phyloP scores from a whole-genome alignment of 1,140 invertebrate species.

The Dreissena rostriformis region DNA sequence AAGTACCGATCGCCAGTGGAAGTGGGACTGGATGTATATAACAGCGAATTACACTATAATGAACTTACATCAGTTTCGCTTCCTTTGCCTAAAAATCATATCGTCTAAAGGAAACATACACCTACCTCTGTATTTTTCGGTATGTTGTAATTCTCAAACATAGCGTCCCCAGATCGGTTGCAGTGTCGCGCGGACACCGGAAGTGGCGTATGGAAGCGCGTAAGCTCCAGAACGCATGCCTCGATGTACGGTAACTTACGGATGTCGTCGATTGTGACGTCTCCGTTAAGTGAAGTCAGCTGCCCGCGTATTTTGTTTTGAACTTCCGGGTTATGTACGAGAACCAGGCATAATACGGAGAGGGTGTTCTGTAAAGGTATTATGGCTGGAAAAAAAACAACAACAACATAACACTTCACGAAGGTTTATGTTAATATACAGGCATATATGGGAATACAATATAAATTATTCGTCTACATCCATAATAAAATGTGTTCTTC shows the following conservation, averaged over 20 bases:
- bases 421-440: no score
- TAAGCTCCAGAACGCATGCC: slow-evolving; percentile 52
- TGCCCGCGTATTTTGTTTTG: slow-evolving; percentile 34
- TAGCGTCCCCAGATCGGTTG: slow-evolving; percentile 13
- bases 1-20: no score
- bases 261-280: slow-evolving; percentile 9
- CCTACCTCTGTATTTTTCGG: slow-evolving; percentile 59
- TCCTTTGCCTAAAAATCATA: no score
- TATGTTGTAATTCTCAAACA: slow-evolving; percentile 48
- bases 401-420: no score
- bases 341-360: slow-evolving; percentile 43
- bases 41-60: no score
- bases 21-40: no score
- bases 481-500: no score
- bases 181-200: slow-evolving; percentile 48
- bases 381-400: slow-evolving; percentile 43
- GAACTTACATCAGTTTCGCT: no score
- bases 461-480: no score
- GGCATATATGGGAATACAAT: no score
- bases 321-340: slow-evolving; percentile 44
- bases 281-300: neutral
- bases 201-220: slow-evolving; percentile 47
- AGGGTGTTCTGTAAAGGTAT: slow-evolving; percentile 45
- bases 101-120: no score
- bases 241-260: slow-evolving; percentile 42